Percentiles rank a stretch among this genome's conserved stretches.
Conservation (phyloP, 2,888 invertebrate species). For the Tromatobia lineatoria region DNA sequence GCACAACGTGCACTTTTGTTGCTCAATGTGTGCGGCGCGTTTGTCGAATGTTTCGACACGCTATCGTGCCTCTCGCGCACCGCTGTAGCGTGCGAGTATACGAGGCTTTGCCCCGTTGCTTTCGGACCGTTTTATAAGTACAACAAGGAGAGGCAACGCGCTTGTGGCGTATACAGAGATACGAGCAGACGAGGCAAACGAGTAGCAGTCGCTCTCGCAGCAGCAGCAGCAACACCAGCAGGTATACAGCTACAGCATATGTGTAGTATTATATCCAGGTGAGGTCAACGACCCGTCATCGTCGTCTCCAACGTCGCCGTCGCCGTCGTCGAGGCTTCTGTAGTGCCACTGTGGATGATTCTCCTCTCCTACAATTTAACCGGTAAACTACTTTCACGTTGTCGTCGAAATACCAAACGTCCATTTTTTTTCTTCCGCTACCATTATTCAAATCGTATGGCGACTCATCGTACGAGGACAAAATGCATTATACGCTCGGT, state of each 20-base stretch:
- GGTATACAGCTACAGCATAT: constrained; percentile 3
- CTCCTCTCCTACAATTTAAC: constrained; percentile 60
- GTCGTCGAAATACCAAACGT: constrained; percentile 17
- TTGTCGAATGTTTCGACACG: constrained; percentile 69
- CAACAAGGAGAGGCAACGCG: constrained; percentile 38
- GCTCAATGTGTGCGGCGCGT: constrained; percentile 45
- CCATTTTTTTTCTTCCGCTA: background rate
- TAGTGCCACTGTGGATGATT: constrained; percentile 58
- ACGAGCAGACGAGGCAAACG: constrained; percentile 53
- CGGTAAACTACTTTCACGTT: constrained; percentile 60
- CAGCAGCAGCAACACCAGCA: constrained; percentile 46
- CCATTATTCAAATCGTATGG: background rate
- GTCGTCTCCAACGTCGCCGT: constrained; percentile 52
- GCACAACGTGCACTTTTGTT: constrained; percentile 47
- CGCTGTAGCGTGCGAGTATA: constrained; percentile 20
- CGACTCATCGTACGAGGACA: constrained; percentile 11
- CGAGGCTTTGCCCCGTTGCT: constrained; percentile 60
- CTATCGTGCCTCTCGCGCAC: constrained; percentile 58
- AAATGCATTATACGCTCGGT: background rate
- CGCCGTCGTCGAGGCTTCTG: constrained; percentile 48
- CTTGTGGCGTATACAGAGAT: constrained; percentile 18
- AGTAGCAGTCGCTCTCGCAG: constrained; percentile 49
- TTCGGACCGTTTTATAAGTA: constrained; percentile 61
- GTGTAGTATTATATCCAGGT: constrained; percentile 72
- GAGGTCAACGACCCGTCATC: constrained; percentile 71